Conservation (phyloP, 2,888 invertebrate genomes). For the Polymixis lichenea region DNA sequence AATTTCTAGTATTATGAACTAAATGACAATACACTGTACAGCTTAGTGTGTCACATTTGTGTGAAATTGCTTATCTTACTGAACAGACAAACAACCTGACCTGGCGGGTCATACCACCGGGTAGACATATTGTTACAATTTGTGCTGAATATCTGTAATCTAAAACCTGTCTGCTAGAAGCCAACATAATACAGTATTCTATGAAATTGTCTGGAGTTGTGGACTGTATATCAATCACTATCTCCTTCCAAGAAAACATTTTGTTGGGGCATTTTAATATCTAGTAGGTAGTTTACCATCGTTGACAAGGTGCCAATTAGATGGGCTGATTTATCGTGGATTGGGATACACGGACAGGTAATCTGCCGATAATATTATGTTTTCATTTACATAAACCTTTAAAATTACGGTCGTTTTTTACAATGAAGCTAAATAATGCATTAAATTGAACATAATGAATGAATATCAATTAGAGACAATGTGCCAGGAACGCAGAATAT, state of each 20-base stretch:
- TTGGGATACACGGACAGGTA: constrained; percentile 1
- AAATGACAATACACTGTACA: constrained; percentile 36
- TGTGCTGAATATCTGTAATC: constrained; percentile 33
- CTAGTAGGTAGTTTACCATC: constrained; percentile 39
- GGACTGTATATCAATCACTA: constrained; percentile 25
- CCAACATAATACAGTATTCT: constrained; percentile 11
- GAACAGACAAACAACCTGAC: constrained; percentile 15
- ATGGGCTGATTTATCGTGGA: constrained; percentile 11
- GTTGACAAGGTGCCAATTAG: constrained; percentile 34
- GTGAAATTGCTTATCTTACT: constrained; percentile 29
- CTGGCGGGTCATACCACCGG: constrained; percentile 17
- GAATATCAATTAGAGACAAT: constrained; percentile 30
- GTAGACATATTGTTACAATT: constrained; percentile 33
- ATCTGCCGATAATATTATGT: constrained; percentile 4
- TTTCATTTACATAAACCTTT: constrained; percentile 7
- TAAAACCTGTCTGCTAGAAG: constrained; percentile 32
- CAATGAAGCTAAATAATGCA: constrained; percentile 13
- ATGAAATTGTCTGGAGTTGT: constrained; percentile 5
- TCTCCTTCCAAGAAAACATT: constrained; percentile 35
- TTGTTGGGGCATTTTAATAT: constrained; percentile 38
- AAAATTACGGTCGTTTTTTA: not conserved
- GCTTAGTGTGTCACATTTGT: constrained; percentile 33
- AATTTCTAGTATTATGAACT: constrained; percentile 19
- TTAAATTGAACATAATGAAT: constrained; percentile 23
- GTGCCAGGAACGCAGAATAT: constrained; percentile 32